Evolutionary conservation across 2,113 vertebrate genomes (phyloP), one percentile per base, ranked within the genome.

Genomic region (Chloebia gouldiae): DNA sequence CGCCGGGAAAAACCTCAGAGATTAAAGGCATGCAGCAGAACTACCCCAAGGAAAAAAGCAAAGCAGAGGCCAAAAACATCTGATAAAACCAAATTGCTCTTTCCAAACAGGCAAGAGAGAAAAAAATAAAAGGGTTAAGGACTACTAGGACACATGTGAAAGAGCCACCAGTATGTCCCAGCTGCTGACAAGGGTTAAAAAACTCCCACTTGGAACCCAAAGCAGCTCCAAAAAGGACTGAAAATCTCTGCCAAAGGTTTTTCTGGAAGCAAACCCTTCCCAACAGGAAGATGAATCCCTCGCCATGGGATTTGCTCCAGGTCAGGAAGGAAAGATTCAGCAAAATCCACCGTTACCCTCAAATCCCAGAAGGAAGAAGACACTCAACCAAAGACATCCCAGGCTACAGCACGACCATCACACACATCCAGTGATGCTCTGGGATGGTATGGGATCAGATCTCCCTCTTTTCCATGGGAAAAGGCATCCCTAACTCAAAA

Each of bases 1-100:
- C 0, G 1, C 24, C 0, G 0, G 49, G 73, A 17, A 40, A 90
- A 87, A 72, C 28, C 59, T 49, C 2, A 1, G 15, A 56, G 24
- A 59, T 19, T 8, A 8, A 66, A 86, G 23, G 11, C n/a, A 69
- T 21, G 21, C 17, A 51, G 68, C 18, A 44, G n/a, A 49, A 51
- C 4, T n/a, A 68, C 2, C 28, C 24, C 49, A 35, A 53, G 31
- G 18, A 4, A 51, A 82, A 88, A 86, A 54, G 33, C 25, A 80
- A 83, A 45, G 54, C 9, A 22, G 40, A 84, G 7, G 49, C 6
- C 15, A 59, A 84, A 95, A 84, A 9, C 5, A 64, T 44, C 53
- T 23, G 63, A 63, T n/a, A 90, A 92, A 76, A 54, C 3, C 25
- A 31, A 79, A 77, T 0, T 64, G 39, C 12, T 70, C 72, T 37